These are phyloP conservation scores for Hylomyscus alleni DNA, from an alignment of 2,797 vertebrate genomes.

Conservation along the genomic window DNA sequence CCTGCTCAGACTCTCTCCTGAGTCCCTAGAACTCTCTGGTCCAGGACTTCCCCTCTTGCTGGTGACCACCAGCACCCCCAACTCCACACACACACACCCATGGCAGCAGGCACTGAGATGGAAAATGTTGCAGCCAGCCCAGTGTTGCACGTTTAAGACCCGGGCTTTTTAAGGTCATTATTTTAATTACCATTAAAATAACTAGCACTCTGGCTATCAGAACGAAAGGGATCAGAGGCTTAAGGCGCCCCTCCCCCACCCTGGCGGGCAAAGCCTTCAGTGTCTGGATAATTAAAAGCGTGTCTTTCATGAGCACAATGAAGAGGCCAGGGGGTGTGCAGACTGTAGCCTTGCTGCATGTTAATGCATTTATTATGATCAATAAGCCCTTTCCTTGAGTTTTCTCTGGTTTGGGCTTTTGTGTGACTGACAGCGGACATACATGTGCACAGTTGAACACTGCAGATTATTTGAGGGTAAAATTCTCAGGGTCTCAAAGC, in stretches of 20 bases:
- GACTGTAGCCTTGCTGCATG: slow-evolving; percentile 85
- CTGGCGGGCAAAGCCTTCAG: slow-evolving; percentile 85
- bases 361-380: slow-evolving; percentile 88
- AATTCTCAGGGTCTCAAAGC: background rate
- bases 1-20: background rate
- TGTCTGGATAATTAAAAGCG: slow-evolving; percentile 90
- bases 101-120: slow-evolving; percentile 70
- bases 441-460: background rate
- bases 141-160: slow-evolving; percentile 69
- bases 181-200: slow-evolving; percentile 92
- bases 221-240: slow-evolving; percentile 88
- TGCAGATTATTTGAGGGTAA: background rate
- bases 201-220: slow-evolving; percentile 89
- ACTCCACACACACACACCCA: too few relatives aligned
- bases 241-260: slow-evolving; percentile 86
- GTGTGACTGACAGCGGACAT: slow-evolving; percentile 59
- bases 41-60: background rate
- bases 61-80: background rate
- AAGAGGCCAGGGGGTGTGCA: slow-evolving; percentile 87
- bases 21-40: background rate
- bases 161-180: slow-evolving; percentile 81
- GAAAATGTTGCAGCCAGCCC: background rate
- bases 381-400: slow-evolving; percentile 80
- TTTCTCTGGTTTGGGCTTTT: slow-evolving; percentile 71
- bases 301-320: slow-evolving; percentile 89